Conservation (phyloP, 2,797 vertebrate species). For the Cyprinodon diabolis region DNA sequence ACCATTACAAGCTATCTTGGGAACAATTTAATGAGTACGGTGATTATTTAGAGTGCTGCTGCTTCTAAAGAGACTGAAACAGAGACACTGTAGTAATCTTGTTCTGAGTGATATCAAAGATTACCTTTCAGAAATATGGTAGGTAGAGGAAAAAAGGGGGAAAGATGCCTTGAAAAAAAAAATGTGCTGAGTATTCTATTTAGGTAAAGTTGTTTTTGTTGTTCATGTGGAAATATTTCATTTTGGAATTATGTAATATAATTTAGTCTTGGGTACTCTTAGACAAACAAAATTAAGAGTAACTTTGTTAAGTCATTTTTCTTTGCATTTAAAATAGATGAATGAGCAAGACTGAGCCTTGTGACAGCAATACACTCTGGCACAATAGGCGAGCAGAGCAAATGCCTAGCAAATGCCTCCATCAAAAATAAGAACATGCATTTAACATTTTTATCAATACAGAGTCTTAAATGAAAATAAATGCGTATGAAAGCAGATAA, state of each 20-base stretch:
- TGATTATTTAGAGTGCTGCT: conserved; percentile 49
- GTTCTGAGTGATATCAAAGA: conserved; percentile 12
- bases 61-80: conserved; percentile 16
- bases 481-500: background rate
- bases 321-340: background rate
- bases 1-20: conserved; percentile 1
- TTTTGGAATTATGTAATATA: background rate
- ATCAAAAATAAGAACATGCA: background rate
- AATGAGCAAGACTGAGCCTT: background rate
- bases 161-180: conserved; percentile 5
- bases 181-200: background rate
- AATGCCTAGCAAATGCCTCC: background rate
- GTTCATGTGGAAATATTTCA: background rate
- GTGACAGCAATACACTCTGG: background rate
- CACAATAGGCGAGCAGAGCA: background rate
- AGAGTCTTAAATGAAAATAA: conserved; percentile 9
- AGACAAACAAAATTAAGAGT: background rate
- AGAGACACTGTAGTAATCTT: conserved; percentile 28
- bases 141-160: conserved; percentile 11
- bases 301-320: background rate
- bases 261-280: background rate
- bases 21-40: conserved; percentile 32
- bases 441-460: background rate
- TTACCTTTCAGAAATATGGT: conserved; percentile 22
- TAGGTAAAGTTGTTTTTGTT: background rate